phyloP scores from a whole-genome alignment of 2,888 invertebrate species.

The Glomeris marginata region DNA sequence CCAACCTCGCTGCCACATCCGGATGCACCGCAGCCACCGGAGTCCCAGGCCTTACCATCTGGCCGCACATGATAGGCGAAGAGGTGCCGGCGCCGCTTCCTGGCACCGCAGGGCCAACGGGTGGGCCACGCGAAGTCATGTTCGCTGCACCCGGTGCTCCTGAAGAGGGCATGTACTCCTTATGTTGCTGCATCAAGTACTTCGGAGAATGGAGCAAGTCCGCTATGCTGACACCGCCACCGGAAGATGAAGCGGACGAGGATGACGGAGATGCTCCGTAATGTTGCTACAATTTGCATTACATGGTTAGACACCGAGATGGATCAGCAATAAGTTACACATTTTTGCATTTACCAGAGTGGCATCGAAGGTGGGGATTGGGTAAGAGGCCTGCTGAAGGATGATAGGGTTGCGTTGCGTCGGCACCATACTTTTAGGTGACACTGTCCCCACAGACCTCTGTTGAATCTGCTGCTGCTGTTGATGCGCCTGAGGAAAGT shows the following conservation, averaged over 20 bases:
- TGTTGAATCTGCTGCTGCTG: constrained; percentile 8
- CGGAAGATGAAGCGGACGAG: background rate
- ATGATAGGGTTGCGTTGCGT: constrained; percentile 14
- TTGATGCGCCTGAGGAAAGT: background rate
- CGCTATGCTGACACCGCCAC: constrained; percentile 20
- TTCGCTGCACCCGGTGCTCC: constrained; percentile 1
- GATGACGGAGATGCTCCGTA: no score
- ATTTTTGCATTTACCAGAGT: constrained; percentile 7
- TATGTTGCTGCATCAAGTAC: constrained; percentile 18
- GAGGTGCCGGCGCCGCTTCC: no score
- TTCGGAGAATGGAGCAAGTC: constrained; percentile 20
- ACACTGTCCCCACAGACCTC: background rate
- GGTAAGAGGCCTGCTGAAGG: constrained; percentile 13
- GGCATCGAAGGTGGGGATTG: constrained; percentile 14
- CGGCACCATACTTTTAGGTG: background rate
- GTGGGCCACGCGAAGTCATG: background rate
- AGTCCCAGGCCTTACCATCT: constrained; percentile 18
- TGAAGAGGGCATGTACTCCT: constrained; percentile 17
- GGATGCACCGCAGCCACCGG: constrained; percentile 17
- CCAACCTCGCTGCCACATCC: constrained; percentile 17
- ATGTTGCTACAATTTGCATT: no score
- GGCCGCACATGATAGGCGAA: constrained; percentile 5
- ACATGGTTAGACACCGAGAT: no score
- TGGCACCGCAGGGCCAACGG: background rate
- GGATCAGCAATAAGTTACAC: no score